Conservation (phyloP, 1,140 invertebrate species). For the Zaprionus vittiger region DNA sequence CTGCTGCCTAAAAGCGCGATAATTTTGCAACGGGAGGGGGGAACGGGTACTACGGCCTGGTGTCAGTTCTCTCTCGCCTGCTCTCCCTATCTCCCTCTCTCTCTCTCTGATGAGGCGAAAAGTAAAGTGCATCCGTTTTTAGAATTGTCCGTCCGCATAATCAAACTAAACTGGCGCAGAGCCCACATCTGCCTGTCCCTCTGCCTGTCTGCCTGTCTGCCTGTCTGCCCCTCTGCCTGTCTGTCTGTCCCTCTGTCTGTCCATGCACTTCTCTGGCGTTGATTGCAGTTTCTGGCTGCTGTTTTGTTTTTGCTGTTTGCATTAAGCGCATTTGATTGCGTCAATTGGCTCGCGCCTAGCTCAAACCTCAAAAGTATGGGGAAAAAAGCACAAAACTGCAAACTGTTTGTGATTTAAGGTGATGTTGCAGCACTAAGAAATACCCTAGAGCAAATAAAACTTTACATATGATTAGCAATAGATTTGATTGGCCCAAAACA, state of each 20-base stretch:
- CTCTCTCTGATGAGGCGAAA: conserved; percentile 65
- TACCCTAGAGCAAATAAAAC: neutral
- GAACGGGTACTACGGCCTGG: neutral
- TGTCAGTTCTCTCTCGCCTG: neutral
- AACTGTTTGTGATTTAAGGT: conserved; percentile 27
- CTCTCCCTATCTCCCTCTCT: too few species aligned
- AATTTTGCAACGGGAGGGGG: conserved; percentile 46
- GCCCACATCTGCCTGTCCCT: neutral
- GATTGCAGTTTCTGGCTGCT: conserved; percentile 65
- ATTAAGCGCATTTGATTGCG: conserved; percentile 80
- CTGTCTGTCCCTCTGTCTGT: conserved; percentile 7
- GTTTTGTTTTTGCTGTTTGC: conserved; percentile 47
- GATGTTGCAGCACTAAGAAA: neutral
- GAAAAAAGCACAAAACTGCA: conserved; percentile 13
- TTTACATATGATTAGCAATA: neutral
- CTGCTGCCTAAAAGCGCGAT: conserved; percentile 57
- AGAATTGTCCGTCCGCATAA: conserved; percentile 65
- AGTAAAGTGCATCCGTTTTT: conserved; percentile 79
- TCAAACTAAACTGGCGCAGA: conserved; percentile 80
- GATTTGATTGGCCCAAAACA: rapidly evolving
- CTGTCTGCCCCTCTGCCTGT: neutral
- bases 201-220: neutral
- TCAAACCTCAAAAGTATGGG: conserved; percentile 39
- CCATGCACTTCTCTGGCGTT: conserved; percentile 42
- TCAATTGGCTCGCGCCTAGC: conserved; percentile 79